Evolutionary conservation across 1,140 invertebrate genomes (phyloP), one percentile per base, ranked within the genome.

Genomic region (Zaprionus africanus): DNA sequence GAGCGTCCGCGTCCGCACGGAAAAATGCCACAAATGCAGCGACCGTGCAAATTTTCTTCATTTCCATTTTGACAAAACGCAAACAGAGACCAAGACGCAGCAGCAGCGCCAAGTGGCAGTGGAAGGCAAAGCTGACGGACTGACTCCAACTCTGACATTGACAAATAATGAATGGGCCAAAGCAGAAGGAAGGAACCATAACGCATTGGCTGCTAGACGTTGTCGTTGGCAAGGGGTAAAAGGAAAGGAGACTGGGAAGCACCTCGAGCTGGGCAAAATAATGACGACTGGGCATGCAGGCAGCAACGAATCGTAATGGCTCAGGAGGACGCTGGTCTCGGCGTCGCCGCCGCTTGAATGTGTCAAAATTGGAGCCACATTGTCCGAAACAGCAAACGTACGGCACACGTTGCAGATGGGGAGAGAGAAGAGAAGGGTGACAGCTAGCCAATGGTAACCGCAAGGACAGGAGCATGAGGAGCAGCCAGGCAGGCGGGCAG

Each of bases 281-380:
- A 79, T 79, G 62, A 72, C 49, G 76, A 65, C 57, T 34, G 46
- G 59, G 31, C 15, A 51, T 51, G 46, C 19, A 38, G 49, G 28
- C 41, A 65, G 38, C 26, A 60, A 61, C 49, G 63, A 46, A 65
- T 53, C 56, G 28, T 17, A 31, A 13, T 31, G 49, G 46, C 49
- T 53, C 26, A 43, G 28, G 31, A 15, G 31, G 64, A 57, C 5
- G 56, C 76, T 49, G 74, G 51, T 67, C 73, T 54, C 71, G 84
- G 78, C 76, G 82, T 70, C 82, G 82, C 84, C 82, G 82, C 84
- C 85, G 85, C 85, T 88, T 88, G 85, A 85, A 88, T 88, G 85
- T 88, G 85, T 88, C 85, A 88, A 90, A 88, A 88, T 84, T 88
- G 85, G 85, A 88, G 85, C 85, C 85, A 88, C 85, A 88, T 88